A percentile compares a stretch with the other conserved stretches of the same genome.
Evolutionary conservation across 2,888 invertebrate genomes (phyloP).

Genomic region (Sesamia inferens): DNA sequence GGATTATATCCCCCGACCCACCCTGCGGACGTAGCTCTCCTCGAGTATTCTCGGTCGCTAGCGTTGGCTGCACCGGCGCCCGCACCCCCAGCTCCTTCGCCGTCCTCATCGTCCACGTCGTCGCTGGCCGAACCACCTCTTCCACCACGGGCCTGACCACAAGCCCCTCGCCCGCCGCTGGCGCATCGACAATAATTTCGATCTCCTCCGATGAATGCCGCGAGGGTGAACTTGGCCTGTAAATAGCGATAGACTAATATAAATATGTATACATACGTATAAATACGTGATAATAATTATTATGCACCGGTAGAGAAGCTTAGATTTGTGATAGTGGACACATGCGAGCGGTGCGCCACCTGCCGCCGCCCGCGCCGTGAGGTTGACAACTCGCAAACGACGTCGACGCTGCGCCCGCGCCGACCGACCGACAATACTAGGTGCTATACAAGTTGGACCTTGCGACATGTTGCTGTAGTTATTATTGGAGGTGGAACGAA

Average conservation of each 20-base stretch:
- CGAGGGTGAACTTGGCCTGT: conserved; percentile 82
- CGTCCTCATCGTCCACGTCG: conserved; percentile 91
- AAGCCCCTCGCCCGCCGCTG: conserved; percentile 89
- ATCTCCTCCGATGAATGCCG: conserved; percentile 79
- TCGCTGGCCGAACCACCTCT: conserved; percentile 90
- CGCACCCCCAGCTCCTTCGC: conserved; percentile 87
- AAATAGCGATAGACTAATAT: conserved; percentile 85
- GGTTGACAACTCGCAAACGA: conserved; percentile 83
- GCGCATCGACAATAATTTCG: conserved; percentile 88
- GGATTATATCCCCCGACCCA: conserved; percentile 93
- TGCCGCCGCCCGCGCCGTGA: conserved; percentile 74
- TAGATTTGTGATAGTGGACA: conserved; percentile 89
- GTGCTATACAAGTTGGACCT: conserved; percentile 88
- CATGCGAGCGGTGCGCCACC: conserved; percentile 70
- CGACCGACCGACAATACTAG: conserved; percentile 89
- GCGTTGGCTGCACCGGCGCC: conserved; percentile 84
- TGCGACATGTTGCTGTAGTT: conserved; percentile 86
- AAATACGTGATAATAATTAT: conserved; percentile 88
- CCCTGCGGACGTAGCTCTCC: conserved; percentile 91
- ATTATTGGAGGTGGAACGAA: conserved; percentile 83
- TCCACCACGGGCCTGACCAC: conserved; percentile 89
- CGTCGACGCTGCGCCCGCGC: conserved; percentile 77
- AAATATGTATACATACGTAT: conserved; percentile 87
- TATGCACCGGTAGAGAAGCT: conserved; percentile 89
- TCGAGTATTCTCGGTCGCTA: conserved; percentile 93